phyloP scores from a whole-genome alignment of 2,113 vertebrate species.

The Progne subis region DNA sequence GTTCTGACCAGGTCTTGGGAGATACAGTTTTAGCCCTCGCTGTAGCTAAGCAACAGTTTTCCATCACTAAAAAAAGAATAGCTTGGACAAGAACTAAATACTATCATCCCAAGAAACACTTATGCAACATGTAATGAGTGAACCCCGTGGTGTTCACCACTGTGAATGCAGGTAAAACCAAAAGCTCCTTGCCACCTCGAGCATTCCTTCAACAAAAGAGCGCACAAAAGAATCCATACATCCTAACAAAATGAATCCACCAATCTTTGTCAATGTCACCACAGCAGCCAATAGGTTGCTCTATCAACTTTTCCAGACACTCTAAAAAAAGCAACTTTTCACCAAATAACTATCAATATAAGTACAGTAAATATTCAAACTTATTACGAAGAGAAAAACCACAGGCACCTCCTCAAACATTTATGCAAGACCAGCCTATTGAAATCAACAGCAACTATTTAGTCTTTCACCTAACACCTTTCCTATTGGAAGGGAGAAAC shows the following conservation, averaged over 20 bases:
- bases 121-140: background rate
- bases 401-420: background rate
- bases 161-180: background rate
- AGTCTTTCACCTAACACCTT: background rate
- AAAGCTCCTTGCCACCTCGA: background rate
- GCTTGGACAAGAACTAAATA: background rate
- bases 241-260: background rate
- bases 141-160: background rate
- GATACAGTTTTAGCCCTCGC: background rate
- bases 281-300: background rate
- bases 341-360: background rate
- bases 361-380: background rate
- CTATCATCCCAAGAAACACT: background rate
- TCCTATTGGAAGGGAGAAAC: fast-evolving
- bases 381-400: background rate
- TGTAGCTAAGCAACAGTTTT: background rate
- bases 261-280: background rate
- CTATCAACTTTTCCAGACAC: background rate
- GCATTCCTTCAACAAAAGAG: background rate
- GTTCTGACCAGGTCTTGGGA: background rate
- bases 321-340: background rate
- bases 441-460: background rate
- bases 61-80: background rate
- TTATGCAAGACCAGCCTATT: background rate
- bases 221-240: background rate